A percentile compares a stretch with the other conserved stretches of the same genome.
phyloP scores from a whole-genome alignment of 1,140 invertebrate genomes.

The Lepidurus arcticus region DNA sequence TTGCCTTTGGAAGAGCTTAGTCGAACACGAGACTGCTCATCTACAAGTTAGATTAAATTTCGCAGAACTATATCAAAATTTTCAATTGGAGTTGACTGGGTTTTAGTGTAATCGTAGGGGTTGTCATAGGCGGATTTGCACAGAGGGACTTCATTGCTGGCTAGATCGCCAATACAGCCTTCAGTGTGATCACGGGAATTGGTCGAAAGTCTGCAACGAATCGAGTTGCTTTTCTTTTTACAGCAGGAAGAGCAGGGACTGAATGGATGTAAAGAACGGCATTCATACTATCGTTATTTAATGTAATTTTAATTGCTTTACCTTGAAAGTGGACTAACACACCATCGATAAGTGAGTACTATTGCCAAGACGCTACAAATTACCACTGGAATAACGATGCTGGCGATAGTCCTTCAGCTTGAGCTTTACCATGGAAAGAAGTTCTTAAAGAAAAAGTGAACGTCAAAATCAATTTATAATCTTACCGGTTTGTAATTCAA shows the following conservation, averaged over 20 bases:
- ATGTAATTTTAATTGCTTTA: neutral
- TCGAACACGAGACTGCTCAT: slow-evolving; percentile 68
- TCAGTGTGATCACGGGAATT: too few species aligned
- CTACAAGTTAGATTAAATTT: slow-evolving; percentile 48
- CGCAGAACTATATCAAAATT: neutral
- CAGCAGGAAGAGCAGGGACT: too few species aligned
- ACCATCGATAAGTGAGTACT: neutral
- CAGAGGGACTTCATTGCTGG: neutral
- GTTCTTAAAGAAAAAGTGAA: neutral
- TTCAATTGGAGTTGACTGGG: neutral
- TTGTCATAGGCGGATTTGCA: neutral
- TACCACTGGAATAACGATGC: neutral
- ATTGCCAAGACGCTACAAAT: neutral
- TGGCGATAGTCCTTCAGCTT: neutral
- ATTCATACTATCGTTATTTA: too few species aligned
- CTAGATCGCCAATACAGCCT: too few species aligned
- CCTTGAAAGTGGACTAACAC: neutral
- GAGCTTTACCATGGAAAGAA: neutral
- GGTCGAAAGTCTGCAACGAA: too few species aligned
- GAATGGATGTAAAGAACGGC: too few species aligned
- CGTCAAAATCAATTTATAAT: neutral
- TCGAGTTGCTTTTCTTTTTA: too few species aligned
- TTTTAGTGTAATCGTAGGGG: neutral
- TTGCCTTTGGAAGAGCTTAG: slow-evolving; percentile 57
- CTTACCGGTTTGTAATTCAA: too few species aligned